A percentile compares a stretch with the other conserved stretches of the same genome.
These are phyloP conservation scores for Oxyteleia sp. DNA, from an alignment of 2,888 invertebrate species.

Conservation along the genomic window DNA sequence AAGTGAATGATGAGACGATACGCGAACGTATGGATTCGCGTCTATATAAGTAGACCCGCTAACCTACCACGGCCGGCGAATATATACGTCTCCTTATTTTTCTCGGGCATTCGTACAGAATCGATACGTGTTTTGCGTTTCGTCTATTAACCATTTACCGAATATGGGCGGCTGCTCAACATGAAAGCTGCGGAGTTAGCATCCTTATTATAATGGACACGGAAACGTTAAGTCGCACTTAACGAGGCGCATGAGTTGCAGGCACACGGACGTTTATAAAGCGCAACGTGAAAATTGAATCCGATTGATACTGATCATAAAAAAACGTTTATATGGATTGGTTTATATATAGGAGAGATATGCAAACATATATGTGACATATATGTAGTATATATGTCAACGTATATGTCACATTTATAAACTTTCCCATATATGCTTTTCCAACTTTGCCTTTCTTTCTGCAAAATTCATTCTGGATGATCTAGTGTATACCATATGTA, in stretches of 20 bases:
- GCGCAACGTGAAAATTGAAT: too few species aligned
- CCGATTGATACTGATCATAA: too few species aligned
- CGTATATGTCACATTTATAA: too few species aligned
- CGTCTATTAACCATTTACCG: slow-evolving; percentile 71
- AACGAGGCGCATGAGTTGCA: slow-evolving; percentile 73
- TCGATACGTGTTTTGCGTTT: slow-evolving; percentile 71
- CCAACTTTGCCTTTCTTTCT: too few species aligned
- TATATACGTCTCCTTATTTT: slow-evolving; percentile 60
- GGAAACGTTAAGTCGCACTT: slow-evolving; percentile 78
- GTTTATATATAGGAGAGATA: too few species aligned
- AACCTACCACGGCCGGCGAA: slow-evolving; percentile 48
- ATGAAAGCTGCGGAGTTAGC: slow-evolving; percentile 70
- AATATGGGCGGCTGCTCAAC: slow-evolving; percentile 71
- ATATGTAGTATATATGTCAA: too few species aligned
- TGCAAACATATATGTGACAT: too few species aligned
- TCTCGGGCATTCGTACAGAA: slow-evolving; percentile 46
- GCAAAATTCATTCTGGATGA: too few species aligned
- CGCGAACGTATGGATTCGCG: slow-evolving; percentile 49
- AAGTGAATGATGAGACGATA: slow-evolving; percentile 61
- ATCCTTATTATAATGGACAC: slow-evolving; percentile 81
- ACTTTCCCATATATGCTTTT: too few species aligned
- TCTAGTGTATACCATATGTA: too few species aligned
- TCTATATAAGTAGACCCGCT: slow-evolving; percentile 70
- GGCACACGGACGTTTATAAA: slow-evolving; percentile 61
- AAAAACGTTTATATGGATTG: too few species aligned